Conservation (phyloP, 2,113 vertebrate genomes). For the Dryoscopus gambensis region DNA sequence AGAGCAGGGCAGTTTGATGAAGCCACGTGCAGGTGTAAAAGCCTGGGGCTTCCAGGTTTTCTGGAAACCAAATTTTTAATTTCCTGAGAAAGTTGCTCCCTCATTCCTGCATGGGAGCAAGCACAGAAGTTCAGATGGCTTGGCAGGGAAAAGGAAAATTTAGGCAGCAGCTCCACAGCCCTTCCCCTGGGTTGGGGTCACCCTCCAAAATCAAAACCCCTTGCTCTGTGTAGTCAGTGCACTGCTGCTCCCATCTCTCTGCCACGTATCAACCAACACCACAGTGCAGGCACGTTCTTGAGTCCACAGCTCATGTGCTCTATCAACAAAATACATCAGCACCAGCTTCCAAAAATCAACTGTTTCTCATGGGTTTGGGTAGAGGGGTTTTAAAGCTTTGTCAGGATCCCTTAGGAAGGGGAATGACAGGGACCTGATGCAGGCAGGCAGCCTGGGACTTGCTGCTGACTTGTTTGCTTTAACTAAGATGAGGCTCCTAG, state of each 20-base stretch:
- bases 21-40: neutral
- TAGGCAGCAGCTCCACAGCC: neutral
- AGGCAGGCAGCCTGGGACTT: neutral
- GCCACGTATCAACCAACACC: fast-evolving
- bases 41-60: neutral
- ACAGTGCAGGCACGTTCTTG: neutral
- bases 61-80: neutral
- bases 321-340: neutral
- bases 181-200: neutral
- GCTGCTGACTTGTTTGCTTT: neutral
- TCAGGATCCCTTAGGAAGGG: neutral
- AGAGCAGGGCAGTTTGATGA: neutral
- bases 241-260: neutral
- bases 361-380: neutral
- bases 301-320: neutral
- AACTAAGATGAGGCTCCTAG: neutral
- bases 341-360: neutral
- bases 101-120: neutral
- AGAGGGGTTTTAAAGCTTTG: neutral
- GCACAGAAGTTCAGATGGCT: neutral
- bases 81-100: neutral
- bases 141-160: neutral
- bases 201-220: neutral
- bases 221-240: neutral
- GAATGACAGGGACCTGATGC: neutral